Evolutionary conservation across 2,888 invertebrate species (phyloP), one percentile per base, ranked within the genome.

Genomic region (Dolomedes plantarius): DNA sequence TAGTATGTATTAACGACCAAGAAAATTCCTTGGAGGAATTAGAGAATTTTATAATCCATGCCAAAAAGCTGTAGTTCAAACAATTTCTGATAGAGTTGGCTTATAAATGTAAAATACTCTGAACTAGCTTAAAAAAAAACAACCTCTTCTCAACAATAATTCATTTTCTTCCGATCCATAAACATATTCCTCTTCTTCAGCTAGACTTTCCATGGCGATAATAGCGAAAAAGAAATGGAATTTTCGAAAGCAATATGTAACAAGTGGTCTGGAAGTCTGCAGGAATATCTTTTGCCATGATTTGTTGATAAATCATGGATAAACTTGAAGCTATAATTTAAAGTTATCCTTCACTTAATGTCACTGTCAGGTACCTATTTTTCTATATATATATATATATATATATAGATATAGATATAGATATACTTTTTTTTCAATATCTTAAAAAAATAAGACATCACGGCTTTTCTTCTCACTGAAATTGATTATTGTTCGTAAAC

Each of bases 401-500:
- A 46, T 36, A 36, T 5, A 36, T 5, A 36, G 5, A 36, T 5
- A 36, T 36, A 11, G 5, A 36, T 5, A 7, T 11, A 7, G 36
- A 7, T 36, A 7, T 36, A 36, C 36, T 7, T 23, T 6, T 11
- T 23, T 56, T 56, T 23, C 56, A 23, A 56, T 23, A 56, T n/a
- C 3, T 56, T 56, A 1, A 46, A 46, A 56, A 56, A n/a, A 9
- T 9, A n/a, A 46, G 46, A 46, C 46, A 16, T 46, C 16, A 23
- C 56, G 2, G 23, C 16, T 56, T 56, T 11, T 56, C 5, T 56
- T 56, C 23, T 23, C 56, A 6, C 6, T 36, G 16, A 56, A 56
- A 56, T 56, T 56, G 56, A 23, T 56, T 23, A 56, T 56, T 56
- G 56, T 56, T 56, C 56, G 23, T 23, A 56, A 23, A 56, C 56